Evolutionary conservation across 2,113 vertebrate genomes (phyloP), one percentile per base, ranked within the genome.

Genomic region (Stercorarius parasiticus): DNA sequence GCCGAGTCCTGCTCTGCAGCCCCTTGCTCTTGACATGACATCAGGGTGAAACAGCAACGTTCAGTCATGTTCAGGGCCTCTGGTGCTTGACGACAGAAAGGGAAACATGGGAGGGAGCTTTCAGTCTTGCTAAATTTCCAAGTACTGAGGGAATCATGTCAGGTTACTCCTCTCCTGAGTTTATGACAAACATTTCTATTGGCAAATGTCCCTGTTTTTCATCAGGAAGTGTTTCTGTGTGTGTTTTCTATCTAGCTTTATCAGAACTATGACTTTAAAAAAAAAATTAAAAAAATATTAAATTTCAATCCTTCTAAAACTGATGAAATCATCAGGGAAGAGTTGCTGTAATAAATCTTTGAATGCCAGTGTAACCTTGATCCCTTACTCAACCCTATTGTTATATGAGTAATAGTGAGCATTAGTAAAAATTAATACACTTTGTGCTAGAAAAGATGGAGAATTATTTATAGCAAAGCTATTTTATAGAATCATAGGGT

Each of bases 241-340:
- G 8, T 85, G 50, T 34, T 77, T 93, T 83, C 86, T 90, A 6
- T 64, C 23, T 56, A 47, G 14, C 10, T 90, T 73, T 94, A 53
- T 74, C 47, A 86, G 88, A 92, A 62, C 74, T 66, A 86, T 5
- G 20, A 64, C 30, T 74, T 76, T 0, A 5, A 29, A 45, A 25
- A 72, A 62, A 61, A 74, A 45, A 25, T 69, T 56, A 61, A 74
- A 43, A 58, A 82, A 88, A 67, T 79, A 40, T 16, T 53, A 87
- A 45, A 74, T 90, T 90, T 81, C 38, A 74, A 17, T 71, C 69
- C 27, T 52, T 95, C 38, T 59, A 78, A 90, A 88, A 71, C 26
- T 81, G 61, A 92, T 93, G 36, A 90, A 95, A 92, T 93, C 74
- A 92, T 25, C 64, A 74, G n/a, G 13, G 72, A 90, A 83, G 32